Evolutionary conservation across 2,113 vertebrate species (phyloP), one percentile per base, ranked within the genome.

Genomic region (Chelonoidis abingdonii): DNA sequence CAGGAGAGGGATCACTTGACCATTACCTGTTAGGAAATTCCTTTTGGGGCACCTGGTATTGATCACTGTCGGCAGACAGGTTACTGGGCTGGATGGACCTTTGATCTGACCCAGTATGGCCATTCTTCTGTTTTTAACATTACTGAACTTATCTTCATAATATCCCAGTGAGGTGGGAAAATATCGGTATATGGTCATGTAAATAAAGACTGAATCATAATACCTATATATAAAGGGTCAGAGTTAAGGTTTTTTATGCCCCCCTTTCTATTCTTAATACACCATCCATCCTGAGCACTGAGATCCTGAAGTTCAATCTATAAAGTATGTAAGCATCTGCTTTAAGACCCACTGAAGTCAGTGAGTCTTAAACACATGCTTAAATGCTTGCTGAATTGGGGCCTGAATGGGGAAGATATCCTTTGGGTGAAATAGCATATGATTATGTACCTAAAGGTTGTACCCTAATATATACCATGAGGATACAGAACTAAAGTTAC

Each of bases 171-270:
- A 25, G 78, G 0, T 80, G 83, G 72, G 92, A 3, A 5, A 90
- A 44, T 78, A 12, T 80, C 41, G 2, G 72, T 22, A 19, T 5
- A 3, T 84, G 10, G 89, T 6, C 44, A 8, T 17, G 86, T 96
- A 93, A 96, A 94, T 94, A 94, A 88, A 96, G 93, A 13, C n/a
- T 83, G n/a, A 2, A 38, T 69, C 2, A 50, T 79, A 27, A 87
- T 83, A 91, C 4, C 0, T n/a, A 0, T 3, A 31, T 35, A 78
- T 53, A 29, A 5, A 8, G 62, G 3, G 72, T 16, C 22, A 62
- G 92, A 52, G 76, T 31, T 2, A 1, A 19, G 78, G 52, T 25
- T 9, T 69, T 38, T 69, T 69, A 69, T 38, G 65, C 8, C 16
- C 7, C 44, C 80, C 35, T 59, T 16, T 76, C 52, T 31, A 1